Conservation (phyloP, 2,113 vertebrate species). For the Theristicus caerulescens region DNA sequence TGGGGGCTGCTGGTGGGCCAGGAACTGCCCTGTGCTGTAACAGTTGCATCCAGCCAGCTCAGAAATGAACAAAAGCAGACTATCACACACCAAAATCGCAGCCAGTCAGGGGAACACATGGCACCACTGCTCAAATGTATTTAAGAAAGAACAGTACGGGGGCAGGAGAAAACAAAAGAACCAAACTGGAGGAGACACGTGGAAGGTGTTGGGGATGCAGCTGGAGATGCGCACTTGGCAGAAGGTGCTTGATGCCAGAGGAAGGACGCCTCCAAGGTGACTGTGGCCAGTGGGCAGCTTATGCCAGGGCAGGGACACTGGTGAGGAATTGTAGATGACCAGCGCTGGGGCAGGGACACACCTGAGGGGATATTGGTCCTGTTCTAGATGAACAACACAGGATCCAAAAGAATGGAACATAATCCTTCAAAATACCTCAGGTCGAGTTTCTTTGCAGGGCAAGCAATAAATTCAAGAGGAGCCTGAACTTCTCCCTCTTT, state of each 20-base stretch:
- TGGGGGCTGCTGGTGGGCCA: neutral
- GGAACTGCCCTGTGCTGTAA: neutral
- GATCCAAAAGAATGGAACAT: neutral
- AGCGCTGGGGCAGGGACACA: accelerated
- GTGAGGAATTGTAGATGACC: neutral
- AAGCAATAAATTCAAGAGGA: neutral
- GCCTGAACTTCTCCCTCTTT: neutral
- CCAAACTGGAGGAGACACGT: neutral
- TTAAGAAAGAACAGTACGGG: neutral
- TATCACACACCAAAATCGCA: neutral
- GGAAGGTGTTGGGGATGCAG: neutral
- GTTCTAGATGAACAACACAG: neutral
- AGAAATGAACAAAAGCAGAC: neutral
- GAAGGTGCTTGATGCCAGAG: neutral
- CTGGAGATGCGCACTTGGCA: neutral
- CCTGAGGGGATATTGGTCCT: neutral
- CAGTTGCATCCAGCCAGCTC: neutral
- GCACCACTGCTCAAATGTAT: neutral
- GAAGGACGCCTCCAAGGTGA: neutral
- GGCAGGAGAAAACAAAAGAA: neutral
- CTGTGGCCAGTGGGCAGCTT: neutral
- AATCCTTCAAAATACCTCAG: neutral
- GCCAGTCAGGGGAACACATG: neutral
- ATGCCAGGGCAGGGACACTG: neutral
- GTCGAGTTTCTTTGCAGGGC: neutral